Base-by-base conservation (phyloP, 2,797 vertebrate genomes). In the Spondyliosoma cantharus region DNA sequence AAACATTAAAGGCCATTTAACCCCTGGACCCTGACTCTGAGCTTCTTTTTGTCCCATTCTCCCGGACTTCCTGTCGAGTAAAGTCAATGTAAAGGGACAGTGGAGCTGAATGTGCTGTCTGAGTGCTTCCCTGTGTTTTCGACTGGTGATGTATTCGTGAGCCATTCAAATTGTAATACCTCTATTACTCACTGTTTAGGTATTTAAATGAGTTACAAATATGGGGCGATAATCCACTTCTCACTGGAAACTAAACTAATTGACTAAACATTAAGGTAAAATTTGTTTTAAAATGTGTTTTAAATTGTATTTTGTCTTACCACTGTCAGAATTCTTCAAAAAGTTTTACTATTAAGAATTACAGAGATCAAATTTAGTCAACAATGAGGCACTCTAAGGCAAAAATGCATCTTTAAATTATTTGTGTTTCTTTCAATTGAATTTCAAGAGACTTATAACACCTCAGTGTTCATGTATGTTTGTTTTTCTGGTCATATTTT, bases 61-160 rank as follows among this genome's bases (percentile, higher is more conserved):
- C n/a, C 72, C 50, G 42, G 48, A 81, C 81, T 84, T 88, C 84
- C 79, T 85, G 82, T 84, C 32, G 57, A 45, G 71, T 77, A 49
- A 78, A 82, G 65, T 68, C 65, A 13, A 27, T 17, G 27, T 45
- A 24, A 52, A 62, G 62, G 57, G 54, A 79, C 32, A 42, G 37
- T 1, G 29, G n/a, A 53, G 4, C 61, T 48, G 49, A 49, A 56
- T 67, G 9, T 46, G 62, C 48, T 71, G 56, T 76, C 45, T 48
- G 75, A 22, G 70, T 32, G 49, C 43, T 45, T 80, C 29, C 17
- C 54, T 60, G 45, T 64, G 65, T 60, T 62, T 22, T 13, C 32
- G 24, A 27, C 37, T 14, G 2, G 43, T 59, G 57, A 71, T 49
- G 53, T 43, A 76, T 8, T 37, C 8, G 58, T 16, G 46, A 65